These are phyloP conservation scores for Drosophila limbata DNA, from an alignment of 2,888 invertebrate genomes.

Conservation along the genomic window DNA sequence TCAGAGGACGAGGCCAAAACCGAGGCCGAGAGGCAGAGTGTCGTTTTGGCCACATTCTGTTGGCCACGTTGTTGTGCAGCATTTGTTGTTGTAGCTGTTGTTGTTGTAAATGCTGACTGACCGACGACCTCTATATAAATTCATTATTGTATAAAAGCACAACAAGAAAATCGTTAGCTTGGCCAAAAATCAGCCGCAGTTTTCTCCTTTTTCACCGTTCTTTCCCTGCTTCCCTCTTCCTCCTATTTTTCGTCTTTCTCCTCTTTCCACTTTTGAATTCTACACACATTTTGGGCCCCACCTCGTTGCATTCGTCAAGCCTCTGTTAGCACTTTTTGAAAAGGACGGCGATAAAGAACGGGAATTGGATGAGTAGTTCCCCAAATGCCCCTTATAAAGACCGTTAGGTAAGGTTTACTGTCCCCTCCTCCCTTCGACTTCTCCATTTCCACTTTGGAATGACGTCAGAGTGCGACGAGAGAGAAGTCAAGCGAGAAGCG, in stretches of 20 bases:
- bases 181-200: constrained; percentile 35
- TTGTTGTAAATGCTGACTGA: constrained; percentile 9
- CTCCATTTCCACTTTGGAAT: not conserved
- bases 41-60: constrained; percentile 24
- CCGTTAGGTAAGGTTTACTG: constrained; percentile 31
- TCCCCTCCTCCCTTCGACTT: not conserved
- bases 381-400: constrained; percentile 35
- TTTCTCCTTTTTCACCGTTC: constrained; percentile 20
- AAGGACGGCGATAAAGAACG: constrained; percentile 55
- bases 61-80: constrained; percentile 24
- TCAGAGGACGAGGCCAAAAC: constrained; percentile 48
- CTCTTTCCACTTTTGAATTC: not conserved
- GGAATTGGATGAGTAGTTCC: constrained; percentile 41
- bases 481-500: constrained; percentile 17
- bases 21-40: constrained; percentile 18
- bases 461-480: constrained; percentile 15
- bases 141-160: constrained; percentile 57
- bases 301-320: constrained; percentile 77
- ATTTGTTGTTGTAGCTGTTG: constrained; percentile 22
- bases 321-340: constrained; percentile 45
- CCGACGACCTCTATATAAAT: constrained; percentile 53
- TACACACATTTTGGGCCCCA: constrained; percentile 40
- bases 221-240: not conserved
- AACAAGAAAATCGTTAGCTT: constrained; percentile 72
- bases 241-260: too few relatives aligned